Evolutionary conservation across 1,140 invertebrate genomes (phyloP).

Genomic region (Cepaea nemoralis): DNA sequence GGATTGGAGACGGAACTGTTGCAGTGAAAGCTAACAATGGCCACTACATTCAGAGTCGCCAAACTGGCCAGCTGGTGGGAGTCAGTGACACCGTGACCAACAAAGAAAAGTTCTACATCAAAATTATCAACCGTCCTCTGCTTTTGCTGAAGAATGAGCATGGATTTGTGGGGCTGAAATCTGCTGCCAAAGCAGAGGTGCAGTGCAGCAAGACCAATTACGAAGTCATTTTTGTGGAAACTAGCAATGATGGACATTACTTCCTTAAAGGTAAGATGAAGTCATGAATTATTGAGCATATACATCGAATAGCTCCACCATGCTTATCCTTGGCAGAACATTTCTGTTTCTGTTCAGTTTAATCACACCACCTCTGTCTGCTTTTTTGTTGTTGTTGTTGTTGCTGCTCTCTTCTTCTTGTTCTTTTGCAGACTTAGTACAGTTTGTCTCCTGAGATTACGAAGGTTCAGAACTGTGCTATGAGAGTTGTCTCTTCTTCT

Average conservation of each 20-base stretch:
- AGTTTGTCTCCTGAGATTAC: no score
- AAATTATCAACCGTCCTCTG: slow-evolving; percentile 80
- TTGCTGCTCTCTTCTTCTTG: no score
- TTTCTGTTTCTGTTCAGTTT: no score
- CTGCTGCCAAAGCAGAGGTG: slow-evolving; percentile 79
- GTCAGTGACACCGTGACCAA: slow-evolving; percentile 82
- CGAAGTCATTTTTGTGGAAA: slow-evolving; percentile 91
- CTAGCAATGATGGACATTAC: slow-evolving; percentile 83
- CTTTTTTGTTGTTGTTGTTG: no score
- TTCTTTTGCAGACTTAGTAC: no score
- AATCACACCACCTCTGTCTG: no score
- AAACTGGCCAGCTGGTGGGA: slow-evolving; percentile 92
- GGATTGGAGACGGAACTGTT: slow-evolving; percentile 88
- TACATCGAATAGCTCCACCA: no score
- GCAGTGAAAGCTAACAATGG: slow-evolving; percentile 89
- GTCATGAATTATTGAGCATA: background rate
- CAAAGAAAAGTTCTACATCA: slow-evolving; percentile 82
- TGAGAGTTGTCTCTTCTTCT: no score
- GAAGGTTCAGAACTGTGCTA: no score
- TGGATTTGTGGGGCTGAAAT: slow-evolving; percentile 94
- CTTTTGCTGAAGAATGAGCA: slow-evolving; percentile 94
- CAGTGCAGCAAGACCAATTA: slow-evolving; percentile 97
- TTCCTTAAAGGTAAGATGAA: slow-evolving; percentile 89
- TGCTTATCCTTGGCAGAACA: no score
- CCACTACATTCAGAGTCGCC: slow-evolving; percentile 92